Conservation (phyloP, 2,113 vertebrate genomes). For the Ailuropoda melanoleuca region DNA sequence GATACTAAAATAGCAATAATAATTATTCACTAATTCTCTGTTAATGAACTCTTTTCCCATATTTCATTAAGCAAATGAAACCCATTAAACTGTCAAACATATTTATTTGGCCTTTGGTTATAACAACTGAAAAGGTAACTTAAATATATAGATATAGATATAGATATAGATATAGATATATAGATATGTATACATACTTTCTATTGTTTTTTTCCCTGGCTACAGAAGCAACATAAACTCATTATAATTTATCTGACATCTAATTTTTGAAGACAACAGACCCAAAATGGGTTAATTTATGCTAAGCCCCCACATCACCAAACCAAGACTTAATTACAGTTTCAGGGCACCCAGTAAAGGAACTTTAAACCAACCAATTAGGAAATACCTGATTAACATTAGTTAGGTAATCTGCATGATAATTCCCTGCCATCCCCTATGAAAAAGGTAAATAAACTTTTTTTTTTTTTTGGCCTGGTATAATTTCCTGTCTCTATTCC, state of each 20-base stretch:
- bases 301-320: not conserved
- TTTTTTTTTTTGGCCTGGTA: not conserved
- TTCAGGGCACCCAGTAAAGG: not conserved
- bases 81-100: not conserved
- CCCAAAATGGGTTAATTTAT: not conserved
- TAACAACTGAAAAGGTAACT: not conserved
- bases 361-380: not conserved
- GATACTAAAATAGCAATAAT: conserved; percentile 18
- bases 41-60: not conserved
- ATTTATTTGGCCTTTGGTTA: not conserved
- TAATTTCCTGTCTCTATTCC: not conserved
- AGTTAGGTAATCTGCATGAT: not conserved
- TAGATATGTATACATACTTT: not conserved
- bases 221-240: not conserved
- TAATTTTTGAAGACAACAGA: not conserved
- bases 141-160: not conserved
- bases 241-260: not conserved
- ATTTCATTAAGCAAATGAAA: conserved; percentile 16
- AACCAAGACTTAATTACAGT: not conserved
- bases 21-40: conserved; percentile 10
- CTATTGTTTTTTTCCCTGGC: not conserved
- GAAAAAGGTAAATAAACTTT: not conserved
- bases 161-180: not conserved
- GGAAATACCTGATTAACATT: not conserved
- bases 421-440: not conserved